phyloP scores from a whole-genome alignment of 1,140 invertebrate genomes.

The Lerema accius region DNA sequence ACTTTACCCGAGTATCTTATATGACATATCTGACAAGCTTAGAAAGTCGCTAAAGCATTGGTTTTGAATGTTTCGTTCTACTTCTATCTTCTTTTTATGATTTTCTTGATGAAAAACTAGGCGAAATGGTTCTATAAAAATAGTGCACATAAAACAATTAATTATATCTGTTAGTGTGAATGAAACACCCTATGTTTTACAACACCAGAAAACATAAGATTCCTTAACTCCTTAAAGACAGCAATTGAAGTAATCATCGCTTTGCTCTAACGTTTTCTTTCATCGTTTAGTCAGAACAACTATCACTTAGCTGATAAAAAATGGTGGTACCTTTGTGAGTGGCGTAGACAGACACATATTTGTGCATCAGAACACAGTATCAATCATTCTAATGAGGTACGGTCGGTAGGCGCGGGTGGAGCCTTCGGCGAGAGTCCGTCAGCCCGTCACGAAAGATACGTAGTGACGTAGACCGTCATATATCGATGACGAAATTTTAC shows the following conservation, averaged over 20 bases:
- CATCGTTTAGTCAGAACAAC: constrained; percentile 2
- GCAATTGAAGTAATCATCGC: no score
- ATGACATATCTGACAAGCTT: constrained; percentile 27
- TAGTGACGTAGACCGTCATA: constrained; percentile 40
- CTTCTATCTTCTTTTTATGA: no score
- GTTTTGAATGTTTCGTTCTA: constrained; percentile 8
- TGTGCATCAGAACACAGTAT: constrained; percentile 73
- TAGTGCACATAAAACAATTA: no score
- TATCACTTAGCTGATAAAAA: not conserved
- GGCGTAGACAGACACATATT: constrained; percentile 62
- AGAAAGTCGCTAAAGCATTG: not conserved
- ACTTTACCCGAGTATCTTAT: constrained; percentile 33
- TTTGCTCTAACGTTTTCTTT: not conserved
- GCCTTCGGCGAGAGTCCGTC: constrained; percentile 52
- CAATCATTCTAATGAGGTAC: constrained; percentile 79
- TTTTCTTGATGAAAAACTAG: no score
- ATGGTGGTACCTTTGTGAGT: constrained; percentile 8
- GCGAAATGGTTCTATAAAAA: no score
- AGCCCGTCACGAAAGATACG: constrained; percentile 45
- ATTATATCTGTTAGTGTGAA: no score
- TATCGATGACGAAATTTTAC: constrained; percentile 24
- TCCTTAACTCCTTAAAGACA: no score
- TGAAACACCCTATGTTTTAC: no score
- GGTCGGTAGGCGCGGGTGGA: constrained; percentile 52
- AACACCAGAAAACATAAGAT: no score